Base-by-base conservation (phyloP, 2,797 vertebrate species). In the Hypotaenidia okinawae region DNA sequence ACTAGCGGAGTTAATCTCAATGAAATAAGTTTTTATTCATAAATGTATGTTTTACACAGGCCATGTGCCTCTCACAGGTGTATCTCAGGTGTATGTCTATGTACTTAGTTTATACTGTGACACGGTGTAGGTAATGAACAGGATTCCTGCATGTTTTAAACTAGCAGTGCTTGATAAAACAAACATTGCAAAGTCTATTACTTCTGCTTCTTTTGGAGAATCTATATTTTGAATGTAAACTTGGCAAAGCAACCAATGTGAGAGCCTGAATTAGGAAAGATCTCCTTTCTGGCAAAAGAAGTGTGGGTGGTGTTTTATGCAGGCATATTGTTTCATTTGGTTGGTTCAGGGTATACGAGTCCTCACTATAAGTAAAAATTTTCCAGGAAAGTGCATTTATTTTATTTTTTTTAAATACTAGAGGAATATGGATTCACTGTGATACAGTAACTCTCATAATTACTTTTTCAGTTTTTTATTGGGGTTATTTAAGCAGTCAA, bases 241-340 rank as follows among this genome's bases (percentile, higher is more conserved):
- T 61, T 90, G 70, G 52, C 80, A 91, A 92, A 75, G n/a, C 12
- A 90, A 58, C 10, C 43, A 45, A 8, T 37, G 23, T 63, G 51
- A 88, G 81, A 73, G 6, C 30, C 45, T 79, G 55, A 79, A 77
- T 80, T 75, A 77, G 39, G 54, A 79, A 75, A 77, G 73, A 49
- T 70, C 18, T 75, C 18, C 27, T 84, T 93, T 92, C 84, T 94
- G 72, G 61, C 37, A 80, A 74, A 79, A 94, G 32, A 88, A 69
- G 73, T 15, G 19, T 37, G 35, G 32, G 33, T 84, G 45, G 57
- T 59, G 11, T 79, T 91, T 91, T 86, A 76, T 64, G 78, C 68
- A 51, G 75, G 24, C 30, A 16, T 59, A 25, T 74, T 84, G 32
- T 69, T 76, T 93, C 51, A 24, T 73, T 85, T 78, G 13, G 21